These are phyloP conservation scores for Rissa tridactyla DNA, from an alignment of 2,113 vertebrate species.

Conservation along the genomic window DNA sequence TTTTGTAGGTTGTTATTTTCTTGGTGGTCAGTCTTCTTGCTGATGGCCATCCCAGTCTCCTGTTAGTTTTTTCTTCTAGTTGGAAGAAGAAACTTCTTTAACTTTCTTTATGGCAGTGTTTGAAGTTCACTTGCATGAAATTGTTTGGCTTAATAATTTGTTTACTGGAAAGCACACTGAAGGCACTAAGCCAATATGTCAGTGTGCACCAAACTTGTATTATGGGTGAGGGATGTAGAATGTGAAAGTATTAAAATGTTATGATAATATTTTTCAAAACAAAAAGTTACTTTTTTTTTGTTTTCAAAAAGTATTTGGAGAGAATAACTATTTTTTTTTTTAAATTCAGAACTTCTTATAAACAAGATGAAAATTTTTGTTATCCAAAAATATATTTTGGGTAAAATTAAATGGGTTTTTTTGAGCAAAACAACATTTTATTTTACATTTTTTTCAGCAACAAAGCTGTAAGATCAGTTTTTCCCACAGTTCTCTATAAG, in stretches of 20 bases:
- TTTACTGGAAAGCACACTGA: background rate
- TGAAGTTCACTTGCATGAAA: background rate
- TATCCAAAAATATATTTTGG: background rate
- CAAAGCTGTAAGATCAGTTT: background rate
- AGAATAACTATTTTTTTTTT: background rate
- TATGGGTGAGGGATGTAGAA: background rate
- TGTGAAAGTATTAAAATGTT: background rate
- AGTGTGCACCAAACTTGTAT: background rate
- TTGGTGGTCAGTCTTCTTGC: background rate
- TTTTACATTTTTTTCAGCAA: background rate
- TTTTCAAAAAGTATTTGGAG: background rate
- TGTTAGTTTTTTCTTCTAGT: background rate
- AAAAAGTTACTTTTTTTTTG: background rate
- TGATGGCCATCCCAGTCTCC: background rate
- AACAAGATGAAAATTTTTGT: background rate
- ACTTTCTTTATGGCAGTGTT: background rate
- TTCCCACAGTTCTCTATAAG: background rate
- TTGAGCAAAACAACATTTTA: background rate
- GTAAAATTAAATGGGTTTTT: background rate
- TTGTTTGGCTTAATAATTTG: background rate
- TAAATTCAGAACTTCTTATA: background rate
- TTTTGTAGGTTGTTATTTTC: background rate
- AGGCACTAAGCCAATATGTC: background rate
- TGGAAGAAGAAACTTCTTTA: background rate
- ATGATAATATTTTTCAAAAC: background rate